Base-by-base conservation (phyloP, 2,797 vertebrate species). In the Helicolenus hilgendorfi region DNA sequence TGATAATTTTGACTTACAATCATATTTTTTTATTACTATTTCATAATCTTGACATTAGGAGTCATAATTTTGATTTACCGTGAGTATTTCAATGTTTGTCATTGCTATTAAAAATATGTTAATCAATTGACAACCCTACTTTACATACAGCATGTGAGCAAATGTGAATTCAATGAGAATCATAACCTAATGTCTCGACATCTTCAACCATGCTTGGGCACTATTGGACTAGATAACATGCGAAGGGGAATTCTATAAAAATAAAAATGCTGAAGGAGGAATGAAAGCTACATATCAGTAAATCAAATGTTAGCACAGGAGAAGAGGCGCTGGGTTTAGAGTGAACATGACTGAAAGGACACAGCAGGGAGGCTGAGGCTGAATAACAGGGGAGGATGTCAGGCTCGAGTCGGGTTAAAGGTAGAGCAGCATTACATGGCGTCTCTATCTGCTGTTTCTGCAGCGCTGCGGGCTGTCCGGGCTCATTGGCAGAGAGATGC, bases 381-480 rank as follows among this genome's bases (percentile, higher is more conserved):
- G 60, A 64, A 26, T 31, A 70, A 78, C 20, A 56, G 62, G 33
- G 64, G 20, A 31, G 18, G 45, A 59, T 38, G 36, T 13, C 41
- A 69, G 22, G 26, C 18, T 20, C 29, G 45, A 77, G 41, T 4
- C 22, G 9, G 2, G 36, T 60, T 58, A 64, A 64, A 77, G 75
- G 58, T 27, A 45, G 73, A 72, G 84, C 77, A 83, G 85, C 74
- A 59, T 96, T 95, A 96, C 94, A 88, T 84, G 88, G 82, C 20
- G 79, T 87, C 72, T 96, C 93, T 72, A 83, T 94, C 70, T 88
- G 92, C 53, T 89, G 92, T 86, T 88, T 87, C 86, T 91, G 93
- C 67, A 88, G 84, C 73, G 81, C 68, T 63, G 84, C 79, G 53
- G 72, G 60, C 29, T 92, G 83, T 81, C 79, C 78, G 2, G 83